Base-by-base conservation (phyloP, 1,140 invertebrate genomes). In the Pantala flavescens region DNA sequence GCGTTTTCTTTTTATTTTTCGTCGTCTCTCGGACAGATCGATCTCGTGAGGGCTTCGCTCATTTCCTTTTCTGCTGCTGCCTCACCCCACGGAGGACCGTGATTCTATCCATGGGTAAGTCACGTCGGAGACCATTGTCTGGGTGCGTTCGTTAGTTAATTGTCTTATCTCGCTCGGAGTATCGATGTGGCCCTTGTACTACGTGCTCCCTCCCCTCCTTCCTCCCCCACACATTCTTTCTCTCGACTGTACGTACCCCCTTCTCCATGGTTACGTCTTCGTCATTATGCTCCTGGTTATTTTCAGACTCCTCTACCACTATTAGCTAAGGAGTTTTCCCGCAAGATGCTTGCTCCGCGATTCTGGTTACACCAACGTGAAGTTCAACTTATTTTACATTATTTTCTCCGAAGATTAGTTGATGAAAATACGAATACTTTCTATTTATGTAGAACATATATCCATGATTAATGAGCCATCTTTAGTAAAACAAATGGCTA, bases 91-190 rank as follows among this genome's bases (percentile, higher is more conserved):
- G 3, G 12, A 63, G 49, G 49, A 63, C 49, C 49, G 49, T 63
- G 49, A 63, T 63, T 63, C 49, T 63, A 63, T 19, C 49, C 49
- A 14, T 5, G 49, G 12, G 49, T 21, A 21, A 63, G 49, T 63
- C 49, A 63, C 49, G 49, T 63, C 12, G 49, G 49, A 1, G 12
- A 63, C 49, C 49, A 63, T 63, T 63, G 49, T 63, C 49, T 63
- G 49, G 49, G 49, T 63, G 49, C 49, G 49, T 63, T 63, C 49
- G 49, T 63, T 63, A 63, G 49, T 63, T 63, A 63, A 63, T 63
- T 63, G 49, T 63, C 49, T 63, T 63, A 63, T 63, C 49, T 63
- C 12, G 49, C n/a, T 21, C 49, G 1, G 3, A 19, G 49, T 63
- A 3, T 19, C 49, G 49, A 16, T 63, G 49, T 12, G 49, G 49